These are phyloP conservation scores for Blastomussa wellsi DNA, from an alignment of 92 coral and sea anemone genomes.

Conservation along the genomic window DNA sequence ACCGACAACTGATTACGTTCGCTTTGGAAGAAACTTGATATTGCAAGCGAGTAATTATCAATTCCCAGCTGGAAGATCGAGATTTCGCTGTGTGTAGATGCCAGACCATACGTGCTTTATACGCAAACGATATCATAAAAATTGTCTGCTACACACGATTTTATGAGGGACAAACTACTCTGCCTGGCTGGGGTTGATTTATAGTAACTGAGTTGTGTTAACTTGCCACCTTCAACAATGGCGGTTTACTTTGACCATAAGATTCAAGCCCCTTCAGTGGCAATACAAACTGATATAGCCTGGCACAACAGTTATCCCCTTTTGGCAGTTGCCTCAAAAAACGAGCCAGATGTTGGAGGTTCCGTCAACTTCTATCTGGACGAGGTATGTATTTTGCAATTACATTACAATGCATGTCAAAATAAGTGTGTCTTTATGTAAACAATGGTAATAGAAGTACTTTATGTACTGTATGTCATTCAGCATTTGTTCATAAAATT, in stretches of 20 bases:
- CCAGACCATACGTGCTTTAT: not conserved
- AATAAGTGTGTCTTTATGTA: not conserved
- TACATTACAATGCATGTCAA: not conserved
- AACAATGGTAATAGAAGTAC: conserved; percentile 4
- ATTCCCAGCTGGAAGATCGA: conserved; percentile 1
- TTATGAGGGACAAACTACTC: not conserved
- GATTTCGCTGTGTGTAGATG: conserved; percentile 6
- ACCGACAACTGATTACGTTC: not conserved
- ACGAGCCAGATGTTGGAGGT: conserved; percentile 86
- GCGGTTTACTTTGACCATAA: conserved; percentile 98
- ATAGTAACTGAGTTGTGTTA: not conserved
- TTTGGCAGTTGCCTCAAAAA: conserved; percentile 96
- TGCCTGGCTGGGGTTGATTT: not conserved
- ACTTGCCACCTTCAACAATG: conserved; percentile 49
- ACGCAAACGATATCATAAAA: not conserved
- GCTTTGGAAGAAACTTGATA: not conserved
- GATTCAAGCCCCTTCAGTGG: conserved; percentile 87
- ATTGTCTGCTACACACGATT: not conserved
- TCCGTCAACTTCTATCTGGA: conserved; percentile 91
- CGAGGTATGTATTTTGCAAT: conserved; percentile 61
- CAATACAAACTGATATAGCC: conserved; percentile 85
- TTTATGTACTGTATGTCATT: too few species aligned
- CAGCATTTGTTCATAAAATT: too few species aligned
- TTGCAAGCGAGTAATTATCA: not conserved
- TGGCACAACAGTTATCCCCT: conserved; percentile 91